A percentile compares a stretch with the other conserved stretches of the same genome.
Conservation (phyloP, 2,888 invertebrate species). For the Latheticus oryzae region DNA sequence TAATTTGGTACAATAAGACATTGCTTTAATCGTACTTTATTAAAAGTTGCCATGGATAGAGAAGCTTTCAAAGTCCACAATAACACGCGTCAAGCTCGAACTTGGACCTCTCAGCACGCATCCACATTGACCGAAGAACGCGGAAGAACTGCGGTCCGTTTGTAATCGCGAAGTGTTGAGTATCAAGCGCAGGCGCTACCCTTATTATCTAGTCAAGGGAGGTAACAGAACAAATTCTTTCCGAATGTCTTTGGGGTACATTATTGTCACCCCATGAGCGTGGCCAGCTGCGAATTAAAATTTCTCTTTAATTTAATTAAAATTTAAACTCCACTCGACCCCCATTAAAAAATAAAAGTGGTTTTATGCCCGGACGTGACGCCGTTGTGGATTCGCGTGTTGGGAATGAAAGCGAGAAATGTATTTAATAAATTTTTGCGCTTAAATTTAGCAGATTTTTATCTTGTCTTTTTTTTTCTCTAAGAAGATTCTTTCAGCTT, state of each 20-base stretch:
- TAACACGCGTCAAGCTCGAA: slow-evolving; percentile 33
- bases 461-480: no score
- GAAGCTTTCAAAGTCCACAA: slow-evolving; percentile 11
- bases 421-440: slow-evolving; percentile 15
- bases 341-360: slow-evolving; percentile 3
- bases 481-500: no score
- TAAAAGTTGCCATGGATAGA: no score
- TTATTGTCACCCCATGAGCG: slow-evolving; percentile 11
- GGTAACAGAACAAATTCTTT: slow-evolving; percentile 49
- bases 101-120: slow-evolving; percentile 30
- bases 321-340: slow-evolving; percentile 5
- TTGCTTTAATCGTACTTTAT: no score
- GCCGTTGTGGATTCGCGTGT: slow-evolving; percentile 2
- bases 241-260: slow-evolving; percentile 17
- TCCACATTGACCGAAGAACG: slow-evolving; percentile 51
- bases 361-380: slow-evolving; percentile 9
- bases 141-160: slow-evolving; percentile 58
- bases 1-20: no score
- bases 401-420: slow-evolving; percentile 8
- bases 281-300: slow-evolving; percentile 14
- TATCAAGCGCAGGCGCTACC: slow-evolving; percentile 52
- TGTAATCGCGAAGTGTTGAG: slow-evolving; percentile 44
- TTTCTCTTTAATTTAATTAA: slow-evolving; percentile 21
- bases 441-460: slow-evolving; percentile 3
- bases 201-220: slow-evolving; percentile 54